Conservation (phyloP, 2,888 invertebrate genomes). For the Cremastobaeus sp. region DNA sequence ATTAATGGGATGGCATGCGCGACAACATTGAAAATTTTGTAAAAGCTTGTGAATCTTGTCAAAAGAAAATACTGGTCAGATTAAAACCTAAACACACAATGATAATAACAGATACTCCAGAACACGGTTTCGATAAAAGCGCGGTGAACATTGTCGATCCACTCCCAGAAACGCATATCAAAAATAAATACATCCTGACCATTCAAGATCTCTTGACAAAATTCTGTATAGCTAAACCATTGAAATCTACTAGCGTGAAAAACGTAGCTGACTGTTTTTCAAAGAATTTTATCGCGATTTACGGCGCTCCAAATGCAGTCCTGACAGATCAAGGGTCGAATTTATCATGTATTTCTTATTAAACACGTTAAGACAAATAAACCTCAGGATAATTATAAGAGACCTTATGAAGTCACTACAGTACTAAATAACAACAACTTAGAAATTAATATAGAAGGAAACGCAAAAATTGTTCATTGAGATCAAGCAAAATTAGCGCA, state of each 20-base stretch:
- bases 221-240: not conserved
- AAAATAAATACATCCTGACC: not conserved
- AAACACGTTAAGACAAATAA: not conserved
- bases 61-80: not conserved
- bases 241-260: not conserved
- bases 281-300: no score
- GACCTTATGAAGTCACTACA: not conserved
- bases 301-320: no score
- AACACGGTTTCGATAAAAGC: not conserved
- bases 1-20: not conserved
- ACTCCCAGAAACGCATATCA: not conserved
- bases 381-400: not conserved
- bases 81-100: not conserved
- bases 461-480: not conserved
- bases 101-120: not conserved
- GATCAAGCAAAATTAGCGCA: no score
- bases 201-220: not conserved
- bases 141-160: not conserved
- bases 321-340: no score
- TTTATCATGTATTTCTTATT: not conserved
- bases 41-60: not conserved
- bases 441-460: not conserved
- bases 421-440: not conserved
- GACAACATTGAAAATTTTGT: not conserved
- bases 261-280: no score